A percentile compares a stretch with the other conserved stretches of the same genome.
Evolutionary conservation across 1,140 invertebrate species (phyloP).

Genomic region (Drosophila bocki): DNA sequence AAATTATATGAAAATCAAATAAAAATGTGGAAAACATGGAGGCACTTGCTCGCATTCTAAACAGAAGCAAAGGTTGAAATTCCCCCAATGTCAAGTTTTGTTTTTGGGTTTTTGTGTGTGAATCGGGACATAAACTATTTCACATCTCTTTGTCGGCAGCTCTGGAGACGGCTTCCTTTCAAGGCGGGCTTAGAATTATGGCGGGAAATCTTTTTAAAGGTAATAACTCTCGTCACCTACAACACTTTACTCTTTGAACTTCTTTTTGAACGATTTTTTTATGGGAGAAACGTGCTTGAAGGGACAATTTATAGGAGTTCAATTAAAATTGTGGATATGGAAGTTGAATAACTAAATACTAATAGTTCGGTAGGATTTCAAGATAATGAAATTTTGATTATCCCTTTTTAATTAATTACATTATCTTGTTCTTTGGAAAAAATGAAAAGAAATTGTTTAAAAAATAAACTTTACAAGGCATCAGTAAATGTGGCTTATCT

Average conservation of each 20-base stretch:
- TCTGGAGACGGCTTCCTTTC: slow-evolving; percentile 41
- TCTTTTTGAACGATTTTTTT: slow-evolving; percentile 18
- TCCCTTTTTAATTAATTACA: not conserved
- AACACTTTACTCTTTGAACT: slow-evolving; percentile 9
- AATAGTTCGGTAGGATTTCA: not conserved
- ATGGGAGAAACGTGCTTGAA: not conserved
- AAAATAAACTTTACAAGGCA: not conserved
- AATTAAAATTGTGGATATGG: not conserved
- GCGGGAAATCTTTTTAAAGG: slow-evolving; percentile 29
- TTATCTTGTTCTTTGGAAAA: not conserved
- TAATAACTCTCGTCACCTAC: slow-evolving; percentile 7
- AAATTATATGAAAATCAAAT: slow-evolving; percentile 79
- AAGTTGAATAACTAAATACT: not conserved
- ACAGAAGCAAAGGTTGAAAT: not conserved
- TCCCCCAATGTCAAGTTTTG: slow-evolving; percentile 13
- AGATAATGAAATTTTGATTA: not conserved
- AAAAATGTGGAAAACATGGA: slow-evolving; percentile 63
- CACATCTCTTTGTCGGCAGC: slow-evolving; percentile 57
- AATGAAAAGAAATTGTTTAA: too few relatives aligned
- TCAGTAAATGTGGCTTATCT: not conserved
- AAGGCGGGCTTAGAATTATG: slow-evolving; percentile 12
- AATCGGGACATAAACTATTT: slow-evolving; percentile 65
- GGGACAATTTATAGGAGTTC: not conserved
- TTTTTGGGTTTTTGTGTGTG: slow-evolving; percentile 37
- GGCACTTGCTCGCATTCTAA: slow-evolving; percentile 46